Conservation (phyloP, 1,140 invertebrate species). For the Orussus abietinus region DNA sequence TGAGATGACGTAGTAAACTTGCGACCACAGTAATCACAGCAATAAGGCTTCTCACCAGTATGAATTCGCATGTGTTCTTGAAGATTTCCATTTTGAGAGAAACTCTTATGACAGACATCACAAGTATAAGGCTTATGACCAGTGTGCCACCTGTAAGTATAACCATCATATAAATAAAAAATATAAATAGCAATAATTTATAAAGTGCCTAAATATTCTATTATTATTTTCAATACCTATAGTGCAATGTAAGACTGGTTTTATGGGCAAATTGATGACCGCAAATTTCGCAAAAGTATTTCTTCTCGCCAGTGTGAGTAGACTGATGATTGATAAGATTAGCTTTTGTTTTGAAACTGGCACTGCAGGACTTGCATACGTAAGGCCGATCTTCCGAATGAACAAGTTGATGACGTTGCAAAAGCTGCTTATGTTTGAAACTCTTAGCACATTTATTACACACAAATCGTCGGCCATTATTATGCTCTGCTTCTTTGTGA, state of each 20-base stretch:
- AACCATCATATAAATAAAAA: constrained; percentile 9
- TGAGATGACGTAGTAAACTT: constrained; percentile 69
- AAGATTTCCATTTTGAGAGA: constrained; percentile 62
- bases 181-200: constrained; percentile 8
- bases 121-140: constrained; percentile 62
- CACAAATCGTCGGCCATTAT: constrained; percentile 60
- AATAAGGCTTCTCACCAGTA: constrained; percentile 62
- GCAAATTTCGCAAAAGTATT: constrained; percentile 72
- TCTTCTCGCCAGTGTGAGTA: constrained; percentile 68
- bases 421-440: constrained; percentile 68
- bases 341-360: constrained; percentile 68
- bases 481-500: constrained; percentile 68
- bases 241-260: constrained; percentile 67
- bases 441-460: constrained; percentile 67
- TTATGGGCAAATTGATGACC: constrained; percentile 72
- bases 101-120: constrained; percentile 59
- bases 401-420: constrained; percentile 67
- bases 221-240: constrained; percentile 38
- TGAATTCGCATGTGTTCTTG: constrained; percentile 61
- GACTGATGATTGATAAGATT: constrained; percentile 67
- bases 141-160: constrained; percentile 44
- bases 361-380: constrained; percentile 59
- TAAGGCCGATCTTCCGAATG: constrained; percentile 64
- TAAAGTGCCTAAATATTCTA: constrained; percentile 9
- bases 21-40: constrained; percentile 66